A percentile compares a stretch with the other conserved stretches of the same genome.
phyloP scores from a whole-genome alignment of 2,888 invertebrate species.

The Oscheius onirici region DNA sequence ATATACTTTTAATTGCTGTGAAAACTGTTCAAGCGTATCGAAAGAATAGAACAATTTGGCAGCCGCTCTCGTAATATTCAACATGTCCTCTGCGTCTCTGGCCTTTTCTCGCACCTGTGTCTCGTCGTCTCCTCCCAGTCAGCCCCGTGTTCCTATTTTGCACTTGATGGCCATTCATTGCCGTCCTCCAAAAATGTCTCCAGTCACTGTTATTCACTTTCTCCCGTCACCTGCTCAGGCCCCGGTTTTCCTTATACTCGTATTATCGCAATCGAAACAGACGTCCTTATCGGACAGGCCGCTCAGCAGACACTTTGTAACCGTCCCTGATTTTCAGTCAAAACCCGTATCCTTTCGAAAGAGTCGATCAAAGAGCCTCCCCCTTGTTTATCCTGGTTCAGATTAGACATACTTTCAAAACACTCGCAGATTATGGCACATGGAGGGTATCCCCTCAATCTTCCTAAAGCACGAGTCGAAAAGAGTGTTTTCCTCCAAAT shows the following conservation, averaged over 20 bases:
- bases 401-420: too few relatives aligned
- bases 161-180: conserved; percentile 25
- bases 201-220: background rate
- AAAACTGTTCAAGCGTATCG: too few relatives aligned
- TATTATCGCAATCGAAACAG: background rate
- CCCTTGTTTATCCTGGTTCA: too few relatives aligned
- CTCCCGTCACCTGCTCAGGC: background rate
- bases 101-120: background rate
- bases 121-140: conserved; percentile 6
- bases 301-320: too few relatives aligned
- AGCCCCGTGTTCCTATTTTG: conserved; percentile 27
- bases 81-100: background rate
- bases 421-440: too few relatives aligned
- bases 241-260: background rate
- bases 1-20: background rate
- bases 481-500: background rate
- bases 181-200: background rate
- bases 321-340: too few relatives aligned
- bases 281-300: too few relatives aligned
- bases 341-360: too few relatives aligned
- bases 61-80: background rate
- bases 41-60: background rate
- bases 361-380: too few relatives aligned
- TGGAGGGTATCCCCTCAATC: too few relatives aligned
- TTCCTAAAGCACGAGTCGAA: background rate